A percentile compares a stretch with the other conserved stretches of the same genome.
These are phyloP conservation scores for Diachasma alloeum DNA, from an alignment of 1,140 invertebrate genomes.

Conservation along the genomic window DNA sequence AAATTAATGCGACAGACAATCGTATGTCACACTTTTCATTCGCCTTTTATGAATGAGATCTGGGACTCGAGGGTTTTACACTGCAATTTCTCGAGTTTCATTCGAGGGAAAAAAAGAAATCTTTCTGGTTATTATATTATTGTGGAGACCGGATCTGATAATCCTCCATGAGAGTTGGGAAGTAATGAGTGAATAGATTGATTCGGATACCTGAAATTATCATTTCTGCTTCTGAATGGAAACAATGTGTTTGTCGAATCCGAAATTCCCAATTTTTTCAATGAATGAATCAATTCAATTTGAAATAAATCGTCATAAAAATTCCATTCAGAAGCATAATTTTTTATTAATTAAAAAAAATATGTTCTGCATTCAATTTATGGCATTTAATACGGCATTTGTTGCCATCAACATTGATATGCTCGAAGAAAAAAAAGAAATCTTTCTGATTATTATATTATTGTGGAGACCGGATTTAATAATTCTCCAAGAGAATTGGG, in stretches of 20 bases:
- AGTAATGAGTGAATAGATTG: background rate
- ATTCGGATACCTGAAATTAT: too few relatives aligned
- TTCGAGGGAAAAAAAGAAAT: conserved; percentile 1
- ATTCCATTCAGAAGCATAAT: too few relatives aligned
- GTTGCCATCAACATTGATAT: too few relatives aligned
- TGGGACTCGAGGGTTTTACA: background rate
- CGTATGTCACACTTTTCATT: conserved; percentile 2
- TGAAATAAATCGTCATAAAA: too few relatives aligned
- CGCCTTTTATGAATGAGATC: conserved; percentile 3
- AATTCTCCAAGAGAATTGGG: background rate
- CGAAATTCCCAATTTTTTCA: too few relatives aligned
- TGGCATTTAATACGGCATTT: too few relatives aligned
- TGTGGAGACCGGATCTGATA: background rate
- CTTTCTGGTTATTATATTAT: background rate
- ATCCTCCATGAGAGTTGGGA: background rate
- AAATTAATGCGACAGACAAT: background rate
- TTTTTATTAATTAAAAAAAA: too few relatives aligned
- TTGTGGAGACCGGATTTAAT: background rate
- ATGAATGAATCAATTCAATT: too few relatives aligned
- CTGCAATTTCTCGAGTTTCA: conserved; percentile 1
- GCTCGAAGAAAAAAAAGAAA: background rate
- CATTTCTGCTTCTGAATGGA: too few relatives aligned
- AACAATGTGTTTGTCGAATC: too few relatives aligned
- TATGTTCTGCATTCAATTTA: too few relatives aligned
- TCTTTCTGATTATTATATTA: background rate